A percentile compares a stretch with the other conserved stretches of the same genome.
These are phyloP conservation scores for Aphaenogaster ashmeadi DNA, from an alignment of 1,140 invertebrate species.

Conservation along the genomic window DNA sequence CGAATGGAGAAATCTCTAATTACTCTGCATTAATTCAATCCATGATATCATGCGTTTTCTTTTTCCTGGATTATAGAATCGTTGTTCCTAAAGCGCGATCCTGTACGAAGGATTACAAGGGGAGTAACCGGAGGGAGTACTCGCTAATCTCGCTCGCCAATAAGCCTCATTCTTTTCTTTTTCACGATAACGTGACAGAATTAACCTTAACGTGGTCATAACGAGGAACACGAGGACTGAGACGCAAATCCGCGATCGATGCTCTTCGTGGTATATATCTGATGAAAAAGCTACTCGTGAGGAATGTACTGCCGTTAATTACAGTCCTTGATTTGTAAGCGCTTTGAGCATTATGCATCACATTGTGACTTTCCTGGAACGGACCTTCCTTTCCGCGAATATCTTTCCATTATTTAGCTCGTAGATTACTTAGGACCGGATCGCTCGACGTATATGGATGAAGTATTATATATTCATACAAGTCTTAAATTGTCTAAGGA, in stretches of 20 bases:
- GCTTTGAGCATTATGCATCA: constrained; percentile 14
- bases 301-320: constrained; percentile 67
- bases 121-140: not conserved
- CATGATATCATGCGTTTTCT: not conserved
- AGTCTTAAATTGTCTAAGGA: constrained; percentile 43
- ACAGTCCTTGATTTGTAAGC: constrained; percentile 49
- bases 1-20: constrained; percentile 1
- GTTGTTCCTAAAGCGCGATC: not conserved
- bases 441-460: not conserved
- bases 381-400: constrained; percentile 11
- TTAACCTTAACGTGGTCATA: not conserved
- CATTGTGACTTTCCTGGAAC: constrained; percentile 22
- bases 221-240: constrained; percentile 27
- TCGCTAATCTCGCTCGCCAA: not conserved
- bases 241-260: constrained; percentile 17
- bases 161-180: not conserved
- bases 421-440: constrained; percentile 56
- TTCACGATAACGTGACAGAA: not conserved
- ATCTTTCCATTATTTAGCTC: constrained; percentile 39
- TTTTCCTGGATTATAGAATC: not conserved
- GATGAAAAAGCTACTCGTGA: constrained; percentile 16
- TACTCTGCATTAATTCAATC: not conserved
- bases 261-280: not conserved
- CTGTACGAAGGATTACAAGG: not conserved
- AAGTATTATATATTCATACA: constrained; percentile 20